Percentiles rank a stretch among this genome's conserved stretches.
These are phyloP conservation scores for Sminthurinus aureus DNA, from an alignment of 2,888 invertebrate genomes.

Conservation along the genomic window DNA sequence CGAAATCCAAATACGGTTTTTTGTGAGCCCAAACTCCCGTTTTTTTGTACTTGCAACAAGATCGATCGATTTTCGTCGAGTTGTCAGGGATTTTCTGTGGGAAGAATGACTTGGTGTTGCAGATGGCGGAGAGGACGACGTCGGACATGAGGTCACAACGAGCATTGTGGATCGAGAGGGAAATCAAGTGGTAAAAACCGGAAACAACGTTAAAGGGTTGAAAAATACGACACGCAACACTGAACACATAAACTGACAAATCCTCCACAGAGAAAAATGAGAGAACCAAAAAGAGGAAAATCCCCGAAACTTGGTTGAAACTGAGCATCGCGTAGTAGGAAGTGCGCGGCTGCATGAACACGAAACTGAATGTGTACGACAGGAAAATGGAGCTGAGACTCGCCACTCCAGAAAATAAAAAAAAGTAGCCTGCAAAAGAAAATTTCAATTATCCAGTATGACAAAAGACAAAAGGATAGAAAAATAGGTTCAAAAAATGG, in stretches of 20 bases:
- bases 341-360: constrained; percentile 27
- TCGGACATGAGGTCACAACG: constrained; percentile 23
- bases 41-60: constrained; percentile 14
- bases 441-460: not conserved
- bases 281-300: not conserved
- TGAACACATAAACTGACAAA: not conserved
- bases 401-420: constrained; percentile 15
- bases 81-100: not conserved
- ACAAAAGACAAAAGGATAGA: not conserved
- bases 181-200: constrained; percentile 23
- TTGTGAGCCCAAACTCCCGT: not conserved
- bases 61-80: not conserved
- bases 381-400: not conserved
- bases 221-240: not conserved
- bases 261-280: not conserved
- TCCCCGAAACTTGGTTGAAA: constrained; percentile 25
- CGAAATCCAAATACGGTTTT: not conserved
- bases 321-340: constrained; percentile 33
- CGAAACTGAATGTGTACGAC: constrained; percentile 12
- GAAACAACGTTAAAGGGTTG: constrained; percentile 26
- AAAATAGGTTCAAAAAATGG: not conserved
- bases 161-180: constrained; percentile 2
- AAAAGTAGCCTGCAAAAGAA: constrained; percentile 19
- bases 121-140: not conserved
- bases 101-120: not conserved